phyloP scores from a whole-genome alignment of 2,888 invertebrate species.

The Synergus gifuensis region DNA sequence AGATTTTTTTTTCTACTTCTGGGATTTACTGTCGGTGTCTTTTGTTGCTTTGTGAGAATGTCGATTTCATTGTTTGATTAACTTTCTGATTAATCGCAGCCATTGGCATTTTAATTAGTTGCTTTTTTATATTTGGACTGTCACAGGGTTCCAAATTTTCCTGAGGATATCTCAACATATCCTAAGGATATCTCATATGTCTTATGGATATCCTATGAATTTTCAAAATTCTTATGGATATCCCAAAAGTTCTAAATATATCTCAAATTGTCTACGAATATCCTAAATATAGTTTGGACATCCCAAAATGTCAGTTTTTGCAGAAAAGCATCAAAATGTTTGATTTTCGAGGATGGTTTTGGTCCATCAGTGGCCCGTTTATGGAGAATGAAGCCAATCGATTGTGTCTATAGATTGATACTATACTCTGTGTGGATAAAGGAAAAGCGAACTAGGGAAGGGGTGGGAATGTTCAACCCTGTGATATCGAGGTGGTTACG shows the following conservation, averaged over 20 bases:
- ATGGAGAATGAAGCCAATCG: constrained; percentile 63
- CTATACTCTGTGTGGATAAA: constrained; percentile 41
- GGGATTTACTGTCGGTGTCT: constrained; percentile 32
- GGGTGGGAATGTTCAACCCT: constrained; percentile 49
- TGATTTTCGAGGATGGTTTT: background rate
- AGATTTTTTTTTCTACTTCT: constrained; percentile 27
- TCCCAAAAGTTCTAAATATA: no score
- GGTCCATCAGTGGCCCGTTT: constrained; percentile 56
- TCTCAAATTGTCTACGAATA: no score
- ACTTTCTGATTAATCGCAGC: background rate
- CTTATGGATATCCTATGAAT: no score
- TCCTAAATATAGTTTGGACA: no score
- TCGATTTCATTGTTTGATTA: constrained; percentile 8
- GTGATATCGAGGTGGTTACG: constrained; percentile 68
- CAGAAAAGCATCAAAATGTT: background rate
- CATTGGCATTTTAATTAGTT: background rate
- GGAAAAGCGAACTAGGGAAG: constrained; percentile 26
- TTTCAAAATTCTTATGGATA: no score
- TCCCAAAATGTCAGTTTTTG: background rate
- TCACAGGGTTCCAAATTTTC: no score
- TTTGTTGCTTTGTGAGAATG: background rate
- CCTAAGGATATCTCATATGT: no score
- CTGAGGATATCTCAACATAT: no score
- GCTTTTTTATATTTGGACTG: background rate
- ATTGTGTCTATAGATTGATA: constrained; percentile 61